A percentile compares a stretch with the other conserved stretches of the same genome.
These are phyloP conservation scores for Scolopax bukidnonensis DNA, from an alignment of 2,797 vertebrate genomes.

Conservation along the genomic window DNA sequence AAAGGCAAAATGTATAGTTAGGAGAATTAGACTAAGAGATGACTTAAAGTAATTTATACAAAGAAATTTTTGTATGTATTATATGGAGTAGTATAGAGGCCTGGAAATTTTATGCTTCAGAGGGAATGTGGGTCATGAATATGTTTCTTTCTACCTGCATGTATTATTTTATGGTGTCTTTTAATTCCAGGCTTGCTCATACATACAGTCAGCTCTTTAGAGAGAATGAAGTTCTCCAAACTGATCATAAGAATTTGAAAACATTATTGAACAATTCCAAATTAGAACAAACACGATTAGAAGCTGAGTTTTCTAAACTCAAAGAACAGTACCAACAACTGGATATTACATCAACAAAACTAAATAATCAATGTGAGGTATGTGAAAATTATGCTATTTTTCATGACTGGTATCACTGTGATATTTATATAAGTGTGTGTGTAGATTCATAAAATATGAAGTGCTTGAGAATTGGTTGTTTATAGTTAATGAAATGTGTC, in stretches of 20 bases:
- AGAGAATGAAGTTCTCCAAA: conserved; percentile 92
- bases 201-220: conserved; percentile 88
- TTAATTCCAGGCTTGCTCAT: conserved; percentile 83
- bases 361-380: conserved; percentile 98
- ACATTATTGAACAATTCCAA: conserved; percentile 90
- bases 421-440: neutral
- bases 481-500: neutral
- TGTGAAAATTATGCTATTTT: neutral
- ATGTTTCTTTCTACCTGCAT: neutral
- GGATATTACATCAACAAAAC: conserved; percentile 95
- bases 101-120: neutral
- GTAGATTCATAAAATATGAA: neutral
- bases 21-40: neutral
- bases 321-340: conserved; percentile 96
- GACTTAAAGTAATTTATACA: neutral
- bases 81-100: neutral
- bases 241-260: conserved; percentile 94
- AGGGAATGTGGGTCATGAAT: neutral
- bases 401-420: neutral
- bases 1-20: neutral
- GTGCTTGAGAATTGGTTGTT: neutral
- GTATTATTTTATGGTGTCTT: conserved; percentile 9
- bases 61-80: accelerated
- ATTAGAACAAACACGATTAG: conserved; percentile 94
- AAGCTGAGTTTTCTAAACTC: conserved; percentile 95